phyloP scores from a whole-genome alignment of 2,888 invertebrate species.

The Synergus japonicus region DNA sequence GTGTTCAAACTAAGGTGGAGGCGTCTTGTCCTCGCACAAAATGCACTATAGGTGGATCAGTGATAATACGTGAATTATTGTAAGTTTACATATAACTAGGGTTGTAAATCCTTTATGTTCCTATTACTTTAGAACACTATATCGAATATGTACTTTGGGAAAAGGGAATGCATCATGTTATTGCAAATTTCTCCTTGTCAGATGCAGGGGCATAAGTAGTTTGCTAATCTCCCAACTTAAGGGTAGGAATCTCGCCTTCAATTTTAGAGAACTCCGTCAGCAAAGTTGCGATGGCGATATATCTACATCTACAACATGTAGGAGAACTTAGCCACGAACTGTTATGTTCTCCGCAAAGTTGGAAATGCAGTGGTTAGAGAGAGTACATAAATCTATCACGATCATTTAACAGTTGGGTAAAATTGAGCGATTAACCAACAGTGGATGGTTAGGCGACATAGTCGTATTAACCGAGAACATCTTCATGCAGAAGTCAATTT shows the following conservation, averaged over 20 bases:
- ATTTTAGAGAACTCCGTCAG: slow-evolving; percentile 2
- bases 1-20: too few species aligned
- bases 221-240: background rate
- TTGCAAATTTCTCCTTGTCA: slow-evolving; percentile 5
- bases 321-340: background rate
- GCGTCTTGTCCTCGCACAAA: too few species aligned
- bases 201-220: background rate
- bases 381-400: background rate
- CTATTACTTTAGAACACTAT: background rate
- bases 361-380: background rate
- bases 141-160: background rate
- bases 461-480: background rate
- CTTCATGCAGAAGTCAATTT: background rate
- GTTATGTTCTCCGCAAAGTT: background rate
- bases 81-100: background rate
- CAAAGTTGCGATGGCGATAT: background rate
- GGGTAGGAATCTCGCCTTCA: background rate
- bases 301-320: background rate
- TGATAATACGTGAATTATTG: background rate
- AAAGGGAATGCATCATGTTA: background rate
- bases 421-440: background rate
- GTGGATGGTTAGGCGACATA: background rate
- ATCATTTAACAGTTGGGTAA: slow-evolving; percentile 5
- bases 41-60: too few species aligned
- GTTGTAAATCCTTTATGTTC: background rate